Evolutionary conservation across 2,113 vertebrate genomes (phyloP), one percentile per base, ranked within the genome.

Genomic region (Chunga burmeisteri): DNA sequence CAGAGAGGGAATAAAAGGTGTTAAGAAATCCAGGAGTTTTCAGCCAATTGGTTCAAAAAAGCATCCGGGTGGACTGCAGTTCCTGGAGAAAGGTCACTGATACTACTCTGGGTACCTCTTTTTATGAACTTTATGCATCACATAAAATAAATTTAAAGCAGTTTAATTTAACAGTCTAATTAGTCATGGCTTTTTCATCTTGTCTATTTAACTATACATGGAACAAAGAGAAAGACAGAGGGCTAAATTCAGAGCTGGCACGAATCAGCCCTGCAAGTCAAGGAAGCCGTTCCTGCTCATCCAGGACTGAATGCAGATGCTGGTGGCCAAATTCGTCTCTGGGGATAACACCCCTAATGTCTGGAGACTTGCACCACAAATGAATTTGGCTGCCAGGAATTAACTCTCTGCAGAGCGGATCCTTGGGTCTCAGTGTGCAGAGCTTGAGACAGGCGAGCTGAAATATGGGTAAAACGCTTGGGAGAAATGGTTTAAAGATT

Each of bases 161-260:
- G 91, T 98, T 98, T 98, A 97, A 98, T 98, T 98, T 98, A 98
- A 98, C 97, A 96, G 94, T 98, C 95, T 98, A 98, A 98, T 98
- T 98, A 98, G 96, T 92, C 93, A 97, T 98, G 88, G 79, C 78
- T 97, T 98, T 98, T 98, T 98, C 96, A 96, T 97, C 97, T 97
- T 96, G 93, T 97, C 95, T 97, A 79, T 98, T 96, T 94, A 96
- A 94, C 90, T 95, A 55, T 93, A 79, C 42, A 65, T 3, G 21
- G 92, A 94, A 94, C 92, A 97, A 97, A 98, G 94, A 94, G 78
- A 96, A 96, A 96, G 94, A 94, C 44, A 82, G 44, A 30, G 88
- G 88, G 96, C 94, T 96, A 96, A 95, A 95, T 94, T 83, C 2
- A 9, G 80, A 94, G 63, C 71, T 90, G 94, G 84, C 89, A 79